Evolutionary conservation across 2,888 invertebrate species (phyloP).

Genomic region (Trichopria drosophilae): DNA sequence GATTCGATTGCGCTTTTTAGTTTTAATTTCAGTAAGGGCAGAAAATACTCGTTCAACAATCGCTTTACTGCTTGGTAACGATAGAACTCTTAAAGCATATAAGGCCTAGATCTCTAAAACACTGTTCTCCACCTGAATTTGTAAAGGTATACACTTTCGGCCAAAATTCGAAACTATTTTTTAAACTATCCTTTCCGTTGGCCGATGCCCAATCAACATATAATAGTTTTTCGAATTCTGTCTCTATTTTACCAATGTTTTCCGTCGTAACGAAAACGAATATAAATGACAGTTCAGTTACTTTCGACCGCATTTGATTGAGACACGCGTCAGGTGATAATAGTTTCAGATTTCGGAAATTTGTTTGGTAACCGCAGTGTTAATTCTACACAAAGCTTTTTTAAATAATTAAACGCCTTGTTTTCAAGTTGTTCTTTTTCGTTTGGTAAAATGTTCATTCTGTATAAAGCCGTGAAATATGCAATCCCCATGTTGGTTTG

Average conservation of each 20-base stretch:
- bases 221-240: slow-evolving; percentile 16
- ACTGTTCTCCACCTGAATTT: slow-evolving; percentile 18
- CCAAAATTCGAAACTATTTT: slow-evolving; percentile 21
- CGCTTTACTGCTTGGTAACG: slow-evolving; percentile 26
- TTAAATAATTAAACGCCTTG: slow-evolving; percentile 11
- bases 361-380: slow-evolving; percentile 9
- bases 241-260: slow-evolving; percentile 16
- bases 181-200: not conserved
- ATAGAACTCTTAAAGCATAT: slow-evolving; percentile 15
- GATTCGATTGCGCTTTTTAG: slow-evolving; percentile 21
- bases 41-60: slow-evolving; percentile 29
- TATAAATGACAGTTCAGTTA: not conserved
- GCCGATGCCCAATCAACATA: slow-evolving; percentile 11
- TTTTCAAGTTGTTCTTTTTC: slow-evolving; percentile 11
- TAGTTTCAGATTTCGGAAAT: not conserved
- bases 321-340: not conserved
- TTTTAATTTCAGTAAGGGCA: slow-evolving; percentile 23
- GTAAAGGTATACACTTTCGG: slow-evolving; percentile 16
- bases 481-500: slow-evolving; percentile 23
- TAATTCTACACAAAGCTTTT: slow-evolving; percentile 12
- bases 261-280: not conserved
- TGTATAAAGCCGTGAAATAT: slow-evolving; percentile 15
- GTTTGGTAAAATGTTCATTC: slow-evolving; percentile 1
- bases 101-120: slow-evolving; percentile 21
- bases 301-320: not conserved